Percentiles rank a stretch among this genome's conserved stretches.
These are phyloP conservation scores for Hiodon tergisus DNA, from an alignment of 2,113 vertebrate species.

Conservation along the genomic window DNA sequence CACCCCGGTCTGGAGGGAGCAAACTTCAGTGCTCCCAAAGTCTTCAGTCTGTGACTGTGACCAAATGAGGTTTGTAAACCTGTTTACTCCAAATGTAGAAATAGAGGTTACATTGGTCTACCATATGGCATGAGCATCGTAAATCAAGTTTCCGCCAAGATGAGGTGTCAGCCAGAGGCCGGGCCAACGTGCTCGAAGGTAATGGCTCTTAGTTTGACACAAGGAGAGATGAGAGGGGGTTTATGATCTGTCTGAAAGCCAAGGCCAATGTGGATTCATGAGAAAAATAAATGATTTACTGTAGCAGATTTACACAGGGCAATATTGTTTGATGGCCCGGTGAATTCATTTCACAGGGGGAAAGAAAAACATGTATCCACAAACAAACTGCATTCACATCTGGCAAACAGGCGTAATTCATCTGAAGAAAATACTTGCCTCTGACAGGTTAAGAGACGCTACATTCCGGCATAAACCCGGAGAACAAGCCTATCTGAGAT, in stretches of 20 bases:
- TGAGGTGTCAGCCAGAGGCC: no score
- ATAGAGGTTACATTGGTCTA: no score
- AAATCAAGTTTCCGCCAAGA: no score
- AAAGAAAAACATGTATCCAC: not conserved
- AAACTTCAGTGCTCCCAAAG: no score
- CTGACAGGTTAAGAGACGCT: not conserved
- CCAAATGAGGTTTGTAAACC: no score
- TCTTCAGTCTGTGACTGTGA: no score
- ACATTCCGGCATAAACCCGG: not conserved
- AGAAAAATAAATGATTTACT: constrained; percentile 50
- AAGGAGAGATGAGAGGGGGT: constrained; percentile 13
- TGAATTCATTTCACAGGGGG: constrained; percentile 2
- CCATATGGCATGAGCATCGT: no score
- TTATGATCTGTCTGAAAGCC: constrained; percentile 11
- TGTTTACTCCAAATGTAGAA: no score
- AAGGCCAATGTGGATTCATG: constrained; percentile 35
- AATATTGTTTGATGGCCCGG: constrained; percentile 6
- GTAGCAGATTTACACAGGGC: constrained; percentile 14
- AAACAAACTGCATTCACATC: not conserved
- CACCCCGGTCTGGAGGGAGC: no score
- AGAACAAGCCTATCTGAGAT: not conserved
- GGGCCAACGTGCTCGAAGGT: no score
- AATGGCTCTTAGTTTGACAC: constrained; percentile 31
- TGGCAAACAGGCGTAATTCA: not conserved
- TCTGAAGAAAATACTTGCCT: not conserved